These are phyloP conservation scores for Odontophorus gujanensis DNA, from an alignment of 2,113 vertebrate species.

Conservation along the genomic window DNA sequence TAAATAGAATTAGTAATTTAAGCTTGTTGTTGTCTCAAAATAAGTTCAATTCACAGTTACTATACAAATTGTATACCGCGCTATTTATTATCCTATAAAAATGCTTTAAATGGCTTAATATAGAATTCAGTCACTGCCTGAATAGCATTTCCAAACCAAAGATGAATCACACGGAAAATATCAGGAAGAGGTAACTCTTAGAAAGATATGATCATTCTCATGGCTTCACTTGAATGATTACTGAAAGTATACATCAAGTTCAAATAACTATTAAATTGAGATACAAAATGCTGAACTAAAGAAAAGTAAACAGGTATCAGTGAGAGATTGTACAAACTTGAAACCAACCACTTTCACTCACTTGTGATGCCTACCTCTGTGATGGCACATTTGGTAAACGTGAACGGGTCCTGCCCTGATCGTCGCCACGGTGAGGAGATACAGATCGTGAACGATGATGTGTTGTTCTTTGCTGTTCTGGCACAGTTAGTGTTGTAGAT, in stretches of 20 bases:
- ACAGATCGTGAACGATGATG: conserved; percentile 97
- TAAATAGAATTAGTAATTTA: background rate
- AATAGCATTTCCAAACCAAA: background rate
- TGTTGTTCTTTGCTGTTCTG: conserved; percentile 89
- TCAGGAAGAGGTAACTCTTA: background rate
- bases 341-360: background rate
- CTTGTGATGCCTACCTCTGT: conserved; percentile 87
- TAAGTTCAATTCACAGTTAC: background rate
- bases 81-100: background rate
- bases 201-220: background rate
- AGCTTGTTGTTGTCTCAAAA: background rate
- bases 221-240: background rate
- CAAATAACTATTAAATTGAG: background rate
- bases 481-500: conserved; percentile 90
- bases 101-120: background rate
- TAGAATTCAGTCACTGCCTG: background rate
- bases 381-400: conserved; percentile 95
- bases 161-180: background rate
- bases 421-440: conserved; percentile 93
- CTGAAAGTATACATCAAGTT: background rate
- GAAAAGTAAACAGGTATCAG: background rate
- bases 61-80: background rate
- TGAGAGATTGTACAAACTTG: background rate
- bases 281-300: background rate
- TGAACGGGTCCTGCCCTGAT: conserved; percentile 93